Percentiles rank a stretch among this genome's conserved stretches.
These are phyloP conservation scores for Aporophyla nigra DNA, from an alignment of 2,888 invertebrate genomes.

Conservation along the genomic window DNA sequence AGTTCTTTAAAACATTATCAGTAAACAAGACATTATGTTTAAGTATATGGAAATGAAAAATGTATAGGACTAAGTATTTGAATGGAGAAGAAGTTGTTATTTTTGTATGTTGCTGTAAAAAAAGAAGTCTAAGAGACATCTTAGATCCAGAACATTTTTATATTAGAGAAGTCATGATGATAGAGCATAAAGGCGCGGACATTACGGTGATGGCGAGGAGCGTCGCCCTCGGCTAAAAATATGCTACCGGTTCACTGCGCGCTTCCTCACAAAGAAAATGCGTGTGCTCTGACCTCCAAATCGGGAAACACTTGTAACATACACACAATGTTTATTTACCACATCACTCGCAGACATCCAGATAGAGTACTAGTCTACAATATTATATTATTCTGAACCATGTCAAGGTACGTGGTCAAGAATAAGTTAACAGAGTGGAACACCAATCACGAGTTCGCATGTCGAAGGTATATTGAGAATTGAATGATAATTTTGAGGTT, in stretches of 20 bases:
- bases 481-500: constrained; percentile 19
- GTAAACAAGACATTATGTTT: constrained; percentile 34
- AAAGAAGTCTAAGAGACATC: constrained; percentile 18
- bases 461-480: constrained; percentile 38
- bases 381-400: constrained; percentile 50
- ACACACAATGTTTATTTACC: constrained; percentile 69
- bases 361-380: constrained; percentile 39
- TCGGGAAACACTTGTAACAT: constrained; percentile 76
- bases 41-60: constrained; percentile 32
- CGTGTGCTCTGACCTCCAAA: constrained; percentile 84
- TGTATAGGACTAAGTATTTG: neutral
- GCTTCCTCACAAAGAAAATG: constrained; percentile 88
- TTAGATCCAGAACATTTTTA: constrained; percentile 40
- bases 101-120: neutral
- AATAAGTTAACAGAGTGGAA: constrained; percentile 66
- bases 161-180: constrained; percentile 72
- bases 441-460: constrained; percentile 47
- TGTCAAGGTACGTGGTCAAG: constrained; percentile 72
- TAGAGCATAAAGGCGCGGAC: constrained; percentile 70
- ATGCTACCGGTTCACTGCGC: constrained; percentile 84
- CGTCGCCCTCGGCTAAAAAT: constrained; percentile 90
- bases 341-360: constrained; percentile 62
- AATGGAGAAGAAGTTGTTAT: neutral
- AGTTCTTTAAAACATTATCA: constrained; percentile 21
- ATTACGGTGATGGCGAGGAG: constrained; percentile 72